Evolutionary conservation across 2,888 invertebrate species (phyloP).

Genomic region (Nomada ferruginata): DNA sequence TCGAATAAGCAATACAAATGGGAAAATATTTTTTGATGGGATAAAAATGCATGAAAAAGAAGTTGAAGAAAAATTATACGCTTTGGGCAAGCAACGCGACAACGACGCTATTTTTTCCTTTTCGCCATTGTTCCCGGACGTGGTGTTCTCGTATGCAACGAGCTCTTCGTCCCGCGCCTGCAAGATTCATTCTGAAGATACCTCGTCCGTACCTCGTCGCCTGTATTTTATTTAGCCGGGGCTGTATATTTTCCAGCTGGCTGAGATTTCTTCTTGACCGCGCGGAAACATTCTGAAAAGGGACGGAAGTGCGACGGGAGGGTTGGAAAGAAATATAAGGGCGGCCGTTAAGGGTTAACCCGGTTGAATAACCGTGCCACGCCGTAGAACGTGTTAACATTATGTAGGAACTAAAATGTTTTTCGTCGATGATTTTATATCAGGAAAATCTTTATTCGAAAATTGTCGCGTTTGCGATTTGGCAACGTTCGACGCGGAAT

Average conservation of each 20-base stretch:
- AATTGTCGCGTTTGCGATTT: neutral
- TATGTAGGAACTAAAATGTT: neutral
- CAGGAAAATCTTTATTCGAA: neutral
- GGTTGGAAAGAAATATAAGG: conserved; percentile 33
- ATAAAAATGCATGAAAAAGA: too few relatives aligned
- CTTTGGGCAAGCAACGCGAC: neutral
- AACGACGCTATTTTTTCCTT: neutral
- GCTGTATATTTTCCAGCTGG: conserved; percentile 56
- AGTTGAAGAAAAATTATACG: neutral
- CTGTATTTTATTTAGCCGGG: conserved; percentile 64
- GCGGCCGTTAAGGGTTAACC: conserved; percentile 40
- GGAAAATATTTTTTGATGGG: neutral
- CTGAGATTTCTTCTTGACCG: conserved; percentile 60
- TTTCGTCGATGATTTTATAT: neutral
- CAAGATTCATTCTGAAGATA: conserved; percentile 52
- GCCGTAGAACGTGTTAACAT: neutral
- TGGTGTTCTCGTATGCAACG: conserved; percentile 33
- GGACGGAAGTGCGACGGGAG: conserved; percentile 9
- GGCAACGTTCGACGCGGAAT: neutral
- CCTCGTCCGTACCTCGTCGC: conserved; percentile 42
- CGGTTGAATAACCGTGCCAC: conserved; percentile 38
- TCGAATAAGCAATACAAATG: neutral
- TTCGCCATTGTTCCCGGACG: conserved; percentile 44
- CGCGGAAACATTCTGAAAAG: conserved; percentile 41
- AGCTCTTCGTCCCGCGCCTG: conserved; percentile 12